Percentiles rank a stretch among this genome's conserved stretches.
These are phyloP conservation scores for Trimorus sp. DNA, from an alignment of 2,888 invertebrate species.

Conservation along the genomic window DNA sequence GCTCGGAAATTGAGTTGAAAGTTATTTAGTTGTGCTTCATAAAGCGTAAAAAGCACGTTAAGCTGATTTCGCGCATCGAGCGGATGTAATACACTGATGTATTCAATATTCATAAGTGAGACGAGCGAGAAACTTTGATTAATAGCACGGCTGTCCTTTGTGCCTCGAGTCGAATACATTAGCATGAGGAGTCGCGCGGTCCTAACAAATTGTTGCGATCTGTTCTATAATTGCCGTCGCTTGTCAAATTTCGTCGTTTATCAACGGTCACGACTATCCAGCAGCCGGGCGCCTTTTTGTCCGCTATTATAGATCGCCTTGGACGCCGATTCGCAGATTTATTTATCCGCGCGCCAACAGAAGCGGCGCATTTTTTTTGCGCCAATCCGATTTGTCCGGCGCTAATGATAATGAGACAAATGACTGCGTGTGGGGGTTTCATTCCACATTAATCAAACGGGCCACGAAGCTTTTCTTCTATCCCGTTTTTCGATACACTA, in stretches of 20 bases:
- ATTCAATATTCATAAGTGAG: slow-evolving; percentile 67
- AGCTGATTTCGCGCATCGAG: slow-evolving; percentile 62
- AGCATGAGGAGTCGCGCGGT: slow-evolving; percentile 57
- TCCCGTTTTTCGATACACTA: too few relatives aligned
- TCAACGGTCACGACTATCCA: slow-evolving; percentile 56
- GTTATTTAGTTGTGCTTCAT: slow-evolving; percentile 67
- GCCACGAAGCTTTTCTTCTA: too few relatives aligned
- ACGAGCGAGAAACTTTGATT: slow-evolving; percentile 65
- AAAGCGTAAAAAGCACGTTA: slow-evolving; percentile 67
- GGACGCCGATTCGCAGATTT: slow-evolving; percentile 32
- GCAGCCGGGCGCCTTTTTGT: slow-evolving; percentile 52
- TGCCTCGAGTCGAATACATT: slow-evolving; percentile 64
- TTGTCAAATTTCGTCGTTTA: slow-evolving; percentile 63
- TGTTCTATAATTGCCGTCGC: slow-evolving; percentile 56
- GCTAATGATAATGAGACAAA: slow-evolving; percentile 29
- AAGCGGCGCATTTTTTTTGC: slow-evolving; percentile 25
- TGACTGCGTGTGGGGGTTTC: neutral
- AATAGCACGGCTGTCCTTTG: slow-evolving; percentile 61
- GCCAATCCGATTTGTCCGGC: slow-evolving; percentile 23
- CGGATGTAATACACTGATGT: slow-evolving; percentile 65
- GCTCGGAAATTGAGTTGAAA: slow-evolving; percentile 66
- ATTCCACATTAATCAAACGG: too few relatives aligned
- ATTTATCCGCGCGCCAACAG: slow-evolving; percentile 28
- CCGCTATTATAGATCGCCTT: slow-evolving; percentile 36
- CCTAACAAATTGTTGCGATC: slow-evolving; percentile 63